Percentiles rank a stretch among this genome's conserved stretches.
These are phyloP conservation scores for Lucilia sericata DNA, from an alignment of 1,140 invertebrate species.

Conservation along the genomic window DNA sequence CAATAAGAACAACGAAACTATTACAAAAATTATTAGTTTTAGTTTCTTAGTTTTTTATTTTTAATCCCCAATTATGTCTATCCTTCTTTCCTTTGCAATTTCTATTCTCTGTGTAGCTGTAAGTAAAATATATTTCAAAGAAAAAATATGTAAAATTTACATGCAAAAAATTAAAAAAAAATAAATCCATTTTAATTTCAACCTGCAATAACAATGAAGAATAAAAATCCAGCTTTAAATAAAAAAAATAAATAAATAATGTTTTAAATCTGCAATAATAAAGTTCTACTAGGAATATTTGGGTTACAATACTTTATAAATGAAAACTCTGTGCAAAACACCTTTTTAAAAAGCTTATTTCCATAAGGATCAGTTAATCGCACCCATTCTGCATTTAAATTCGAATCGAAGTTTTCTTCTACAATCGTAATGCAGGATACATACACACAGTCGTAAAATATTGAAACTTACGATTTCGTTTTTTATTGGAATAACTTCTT, in stretches of 20 bases:
- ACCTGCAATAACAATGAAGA: slow-evolving; percentile 11
- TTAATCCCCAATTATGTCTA: not conserved
- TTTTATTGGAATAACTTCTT: too few relatives aligned
- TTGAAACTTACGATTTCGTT: too few relatives aligned
- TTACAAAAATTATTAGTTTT: not conserved
- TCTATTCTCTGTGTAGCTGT: not conserved
- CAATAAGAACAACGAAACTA: not conserved
- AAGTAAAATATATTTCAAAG: not conserved
- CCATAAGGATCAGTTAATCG: too few relatives aligned
- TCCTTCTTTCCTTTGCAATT: not conserved
- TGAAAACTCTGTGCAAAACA: too few relatives aligned
- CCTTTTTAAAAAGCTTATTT: too few relatives aligned
- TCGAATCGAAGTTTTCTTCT: too few relatives aligned
- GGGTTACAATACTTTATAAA: too few relatives aligned
- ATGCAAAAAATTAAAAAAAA: not conserved
- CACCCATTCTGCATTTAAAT: too few relatives aligned
- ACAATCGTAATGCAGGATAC: too few relatives aligned
- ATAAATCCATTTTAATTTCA: not conserved
- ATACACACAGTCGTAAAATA: too few relatives aligned
- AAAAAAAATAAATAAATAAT: not conserved
- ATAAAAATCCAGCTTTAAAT: slow-evolving; percentile 21
- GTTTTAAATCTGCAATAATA: not conserved
- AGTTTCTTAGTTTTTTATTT: not conserved
- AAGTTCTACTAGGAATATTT: too few relatives aligned
- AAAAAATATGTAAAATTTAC: not conserved